Evolutionary conservation across 1,140 invertebrate species (phyloP).

Genomic region (Solen grandis): DNA sequence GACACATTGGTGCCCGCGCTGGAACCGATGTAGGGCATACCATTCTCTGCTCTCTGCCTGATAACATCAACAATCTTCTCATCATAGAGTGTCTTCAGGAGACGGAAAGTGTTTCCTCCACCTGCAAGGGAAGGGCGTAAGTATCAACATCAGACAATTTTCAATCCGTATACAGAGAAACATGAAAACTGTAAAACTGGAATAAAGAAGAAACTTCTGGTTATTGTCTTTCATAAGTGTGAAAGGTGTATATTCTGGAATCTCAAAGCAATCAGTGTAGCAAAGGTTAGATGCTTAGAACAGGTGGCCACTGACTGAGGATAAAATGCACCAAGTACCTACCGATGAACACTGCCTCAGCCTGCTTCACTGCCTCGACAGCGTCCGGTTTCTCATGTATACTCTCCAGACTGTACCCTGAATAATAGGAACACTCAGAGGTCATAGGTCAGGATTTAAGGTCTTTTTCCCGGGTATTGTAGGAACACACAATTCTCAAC

Average conservation of each 20-base stretch:
- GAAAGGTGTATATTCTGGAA: not conserved
- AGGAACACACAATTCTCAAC: no score
- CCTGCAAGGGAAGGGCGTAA: constrained; percentile 49
- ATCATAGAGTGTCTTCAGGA: constrained; percentile 65
- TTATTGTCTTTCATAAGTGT: not conserved
- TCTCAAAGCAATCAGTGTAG: not conserved
- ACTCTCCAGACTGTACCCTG: constrained; percentile 62
- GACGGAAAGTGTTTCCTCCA: constrained; percentile 66
- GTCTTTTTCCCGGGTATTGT: no score
- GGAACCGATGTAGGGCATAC: constrained; percentile 89
- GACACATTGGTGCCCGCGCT: constrained; percentile 93
- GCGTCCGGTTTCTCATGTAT: constrained; percentile 61
- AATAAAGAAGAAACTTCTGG: no score
- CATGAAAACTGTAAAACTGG: no score
- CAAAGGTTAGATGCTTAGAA: not conserved
- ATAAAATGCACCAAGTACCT: not conserved
- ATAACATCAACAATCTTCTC: constrained; percentile 62
- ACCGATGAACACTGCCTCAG: constrained; percentile 66
- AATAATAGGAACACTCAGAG: not conserved
- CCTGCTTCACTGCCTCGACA: constrained; percentile 59
- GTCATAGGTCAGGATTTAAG: no score
- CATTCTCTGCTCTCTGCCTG: constrained; percentile 78
- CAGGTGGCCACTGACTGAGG: not conserved
- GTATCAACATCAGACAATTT: no score
- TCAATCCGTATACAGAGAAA: no score